These are phyloP conservation scores for Myotis myotis DNA, from an alignment of 2,797 vertebrate species.

Conservation along the genomic window DNA sequence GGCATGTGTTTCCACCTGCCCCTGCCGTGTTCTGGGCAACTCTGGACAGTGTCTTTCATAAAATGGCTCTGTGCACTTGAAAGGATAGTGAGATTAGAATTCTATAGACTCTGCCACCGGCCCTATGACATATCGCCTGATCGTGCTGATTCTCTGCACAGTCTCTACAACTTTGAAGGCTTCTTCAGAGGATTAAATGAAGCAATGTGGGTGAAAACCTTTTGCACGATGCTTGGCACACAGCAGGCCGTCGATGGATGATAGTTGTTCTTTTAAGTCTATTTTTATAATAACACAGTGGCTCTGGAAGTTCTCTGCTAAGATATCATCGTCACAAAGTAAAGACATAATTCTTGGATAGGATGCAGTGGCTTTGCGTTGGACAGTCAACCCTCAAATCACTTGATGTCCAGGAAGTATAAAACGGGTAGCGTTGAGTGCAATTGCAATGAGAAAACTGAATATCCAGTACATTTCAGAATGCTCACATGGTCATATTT, in stretches of 20 bases:
- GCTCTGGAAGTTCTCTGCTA: neutral
- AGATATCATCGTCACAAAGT: neutral
- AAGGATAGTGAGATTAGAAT: neutral
- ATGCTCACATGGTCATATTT: accelerated
- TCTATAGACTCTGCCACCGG: neutral
- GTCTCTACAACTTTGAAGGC: neutral
- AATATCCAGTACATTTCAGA: neutral
- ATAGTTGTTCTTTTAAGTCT: neutral
- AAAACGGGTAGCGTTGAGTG: neutral
- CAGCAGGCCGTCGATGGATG: neutral
- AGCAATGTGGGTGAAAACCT: neutral
- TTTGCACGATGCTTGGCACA: neutral
- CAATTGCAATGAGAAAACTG: neutral
- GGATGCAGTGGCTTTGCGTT: neutral
- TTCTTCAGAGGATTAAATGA: neutral
- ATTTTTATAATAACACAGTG: neutral
- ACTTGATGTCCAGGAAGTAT: neutral
- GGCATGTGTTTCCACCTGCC: neutral
- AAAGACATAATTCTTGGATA: neutral
- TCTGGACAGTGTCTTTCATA: neutral
- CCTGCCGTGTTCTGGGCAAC: neutral
- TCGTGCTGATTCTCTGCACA: neutral
- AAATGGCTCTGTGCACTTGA: neutral
- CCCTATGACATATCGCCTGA: neutral
- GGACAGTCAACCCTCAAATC: neutral